Evolutionary conservation across 2,113 vertebrate species (phyloP), one percentile per base, ranked within the genome.

Genomic region (Grammomys dolichurus): DNA sequence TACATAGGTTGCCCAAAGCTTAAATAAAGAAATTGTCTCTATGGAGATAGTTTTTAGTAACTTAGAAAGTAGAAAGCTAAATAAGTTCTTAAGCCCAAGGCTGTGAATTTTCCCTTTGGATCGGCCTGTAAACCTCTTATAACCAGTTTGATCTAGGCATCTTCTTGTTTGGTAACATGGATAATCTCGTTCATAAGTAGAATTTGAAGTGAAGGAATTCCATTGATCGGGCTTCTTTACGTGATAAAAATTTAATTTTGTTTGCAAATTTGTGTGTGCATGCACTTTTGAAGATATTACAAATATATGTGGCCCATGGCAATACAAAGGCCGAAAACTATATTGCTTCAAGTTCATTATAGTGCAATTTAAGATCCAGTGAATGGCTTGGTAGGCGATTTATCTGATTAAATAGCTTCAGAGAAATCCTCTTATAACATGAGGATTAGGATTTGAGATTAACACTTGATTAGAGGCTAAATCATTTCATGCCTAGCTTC

Each of bases 151-250:
- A 94, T 90, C 77, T 63, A 0, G 87, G 48, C 70, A 73, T 87
- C 90, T 86, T 86, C 65, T 82, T 87, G 85, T 91, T 81, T 78
- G 94, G 54, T 89, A n/a, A 96, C 65, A 9, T 40, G n/a, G 92
- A 84, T 97, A 89, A 97, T 97, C 94, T 94, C 36, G 65, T 95
- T 95, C 54, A 75, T 75, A 87, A 96, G 90, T 40, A 80, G 85
- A 93, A 40, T 69, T 73, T 85, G 90, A 85, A 82, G 51, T 77
- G 67, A 91, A 90, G 48, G 84, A 80, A 46, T 95, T 65, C n/a
- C 76, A 82, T 4, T 60, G 36, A 73, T 77, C 60, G 84, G 56
- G 54, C 75, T 80, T 88, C 77, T 58, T 90, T 92, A 73, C 69
- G 40, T 90, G 63, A 54, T 75, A n/a, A 69, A 89, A 87, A 67